phyloP scores from a whole-genome alignment of 2,888 invertebrate genomes.

The Apotomis capreana region DNA sequence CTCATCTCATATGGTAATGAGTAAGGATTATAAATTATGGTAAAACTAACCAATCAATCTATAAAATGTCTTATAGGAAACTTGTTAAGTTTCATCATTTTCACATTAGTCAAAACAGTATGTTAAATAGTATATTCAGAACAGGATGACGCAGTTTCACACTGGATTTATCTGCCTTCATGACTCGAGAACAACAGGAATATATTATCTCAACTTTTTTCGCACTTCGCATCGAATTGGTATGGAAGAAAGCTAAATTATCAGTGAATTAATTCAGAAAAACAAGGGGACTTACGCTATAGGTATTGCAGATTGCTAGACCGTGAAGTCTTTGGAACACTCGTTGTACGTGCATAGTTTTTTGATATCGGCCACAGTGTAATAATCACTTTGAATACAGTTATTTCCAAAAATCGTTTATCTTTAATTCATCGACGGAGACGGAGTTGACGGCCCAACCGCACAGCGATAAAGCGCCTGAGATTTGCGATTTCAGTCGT shows the following conservation, averaged over 20 bases:
- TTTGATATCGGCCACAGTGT: not conserved
- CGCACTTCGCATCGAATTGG: not conserved
- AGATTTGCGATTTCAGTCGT: no score
- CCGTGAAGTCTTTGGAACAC: slow-evolving; percentile 56
- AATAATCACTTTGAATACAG: not conserved
- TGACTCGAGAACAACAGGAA: not conserved
- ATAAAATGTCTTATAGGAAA: not conserved
- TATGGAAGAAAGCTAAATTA: not conserved
- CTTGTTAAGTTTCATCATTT: no score
- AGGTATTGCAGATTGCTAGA: slow-evolving; percentile 50
- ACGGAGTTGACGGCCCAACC: no score
- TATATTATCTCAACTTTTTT: not conserved
- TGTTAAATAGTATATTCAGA: not conserved
- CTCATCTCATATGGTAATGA: no score
- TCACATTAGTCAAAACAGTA: not conserved
- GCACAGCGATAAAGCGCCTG: no score
- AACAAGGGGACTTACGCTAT: slow-evolving; percentile 23
- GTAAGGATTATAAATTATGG: no score
- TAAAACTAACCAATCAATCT: no score
- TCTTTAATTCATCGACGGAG: no score
- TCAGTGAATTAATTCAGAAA: not conserved
- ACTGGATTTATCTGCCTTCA: not conserved
- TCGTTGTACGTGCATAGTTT: slow-evolving; percentile 61
- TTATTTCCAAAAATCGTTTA: not conserved
- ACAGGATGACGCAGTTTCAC: not conserved